Base-by-base conservation (phyloP, 2,888 invertebrate species). In the Zygaena filipendulae region DNA sequence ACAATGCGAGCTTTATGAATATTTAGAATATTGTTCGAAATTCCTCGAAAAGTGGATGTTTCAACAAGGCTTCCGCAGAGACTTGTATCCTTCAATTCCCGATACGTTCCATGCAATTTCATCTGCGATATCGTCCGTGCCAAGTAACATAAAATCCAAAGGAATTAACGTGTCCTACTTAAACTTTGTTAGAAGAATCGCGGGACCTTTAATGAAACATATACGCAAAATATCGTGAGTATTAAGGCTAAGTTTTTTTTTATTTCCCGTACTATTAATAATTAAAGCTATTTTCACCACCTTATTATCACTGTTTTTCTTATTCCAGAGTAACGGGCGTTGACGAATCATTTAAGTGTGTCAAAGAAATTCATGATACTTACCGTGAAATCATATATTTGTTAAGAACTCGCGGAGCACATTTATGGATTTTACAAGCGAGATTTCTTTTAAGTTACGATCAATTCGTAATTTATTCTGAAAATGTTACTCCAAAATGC, bases 21-120 rank as follows among this genome's bases (percentile, higher is more conserved):
- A 77, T 35, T 52, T 74, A 54, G 59, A 61, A 37, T 44, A 23
- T 2, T 61, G 67, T 36, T 46, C 47, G 9, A 35, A 33, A 16
- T 79, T 79, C 49, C 46, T 79, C 22, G 75, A 77, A 40, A 72
- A 60, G 39, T 79, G 79, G 79, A 62, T 79, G 70, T 77, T 64
- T 36, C 62, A 62, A 29, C 77, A 79, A 66, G 79, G 79, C 5
- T 79, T 75, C 45, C 61, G 70, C 26, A 64, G 71, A 47, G 79
- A 79, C 38, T 53, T 79, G 25, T 70, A 54, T 45, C 77, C 79
- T 2, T 52, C 56, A 29, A 70, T 79, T 40, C 79, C 79, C 13
- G 71, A 72, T 38, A 70, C 74, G 16, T 69, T 77, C 42, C 61
- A 70, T 43, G 59, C 64, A 13, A 62, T 72, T 40, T 69, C 75